Conservation (phyloP, 2,888 invertebrate species). For the Trachelus iudaicus region DNA sequence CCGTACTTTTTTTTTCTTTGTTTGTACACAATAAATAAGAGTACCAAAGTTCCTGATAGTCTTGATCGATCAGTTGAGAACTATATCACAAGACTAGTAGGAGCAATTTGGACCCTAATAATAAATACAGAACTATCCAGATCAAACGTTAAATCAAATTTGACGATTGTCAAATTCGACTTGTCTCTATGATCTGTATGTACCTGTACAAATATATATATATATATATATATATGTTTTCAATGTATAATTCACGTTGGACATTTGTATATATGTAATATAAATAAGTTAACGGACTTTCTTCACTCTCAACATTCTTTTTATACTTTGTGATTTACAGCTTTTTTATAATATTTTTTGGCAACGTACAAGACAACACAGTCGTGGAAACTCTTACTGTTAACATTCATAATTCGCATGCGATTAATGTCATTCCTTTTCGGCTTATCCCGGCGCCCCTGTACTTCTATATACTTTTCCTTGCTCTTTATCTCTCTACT, state of each 20-base stretch:
- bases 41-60: not conserved
- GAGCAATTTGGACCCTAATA: not conserved
- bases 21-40: conserved; percentile 21
- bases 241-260: not conserved
- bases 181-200: not conserved
- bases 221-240: not conserved
- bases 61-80: not conserved
- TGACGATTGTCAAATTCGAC: not conserved
- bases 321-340: not conserved
- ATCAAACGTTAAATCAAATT: not conserved
- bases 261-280: not conserved
- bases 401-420: not conserved
- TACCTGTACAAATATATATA: not conserved
- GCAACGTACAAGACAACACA: not conserved
- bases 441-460: not conserved
- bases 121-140: not conserved
- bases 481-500: not conserved
- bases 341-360: not conserved
- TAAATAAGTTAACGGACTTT: not conserved
- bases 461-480: not conserved
- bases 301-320: not conserved
- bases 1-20: conserved; percentile 1
- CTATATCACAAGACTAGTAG: not conserved
- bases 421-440: not conserved
- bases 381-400: not conserved